A percentile compares a stretch with the other conserved stretches of the same genome.
phyloP scores from a whole-genome alignment of 2,113 vertebrate genomes.

The Carassius gibelio region DNA sequence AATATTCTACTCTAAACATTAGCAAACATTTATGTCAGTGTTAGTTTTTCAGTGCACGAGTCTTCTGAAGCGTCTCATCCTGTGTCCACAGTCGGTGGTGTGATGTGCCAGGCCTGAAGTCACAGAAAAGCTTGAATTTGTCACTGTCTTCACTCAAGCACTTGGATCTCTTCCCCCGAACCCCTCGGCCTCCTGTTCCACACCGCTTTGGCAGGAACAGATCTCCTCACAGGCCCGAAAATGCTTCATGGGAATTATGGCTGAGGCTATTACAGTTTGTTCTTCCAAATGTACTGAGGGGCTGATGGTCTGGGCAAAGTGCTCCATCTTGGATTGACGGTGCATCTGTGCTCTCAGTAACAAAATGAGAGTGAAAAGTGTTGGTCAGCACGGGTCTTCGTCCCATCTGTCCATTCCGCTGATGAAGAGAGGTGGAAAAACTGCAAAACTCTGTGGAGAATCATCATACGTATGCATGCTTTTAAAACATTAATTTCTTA shows the following conservation, averaged over 20 bases:
- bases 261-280: slow-evolving; percentile 53
- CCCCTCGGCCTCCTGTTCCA: slow-evolving; percentile 41
- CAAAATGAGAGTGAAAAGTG: slow-evolving; percentile 28
- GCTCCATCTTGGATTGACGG: slow-evolving; percentile 39
- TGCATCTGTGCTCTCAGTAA: slow-evolving; percentile 39
- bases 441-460: background rate
- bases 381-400: slow-evolving; percentile 39
- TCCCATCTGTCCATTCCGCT: slow-evolving; percentile 40
- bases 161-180: slow-evolving; percentile 32
- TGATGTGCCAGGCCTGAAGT: slow-evolving; percentile 6
- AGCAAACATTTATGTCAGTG: background rate
- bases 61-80: background rate
- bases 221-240: slow-evolving; percentile 40
- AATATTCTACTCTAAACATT: background rate
- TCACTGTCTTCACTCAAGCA: slow-evolving; percentile 41
- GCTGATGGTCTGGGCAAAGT: slow-evolving; percentile 45
- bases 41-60: background rate
- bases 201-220: slow-evolving; percentile 45
- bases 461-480: background rate
- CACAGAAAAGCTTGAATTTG: slow-evolving; percentile 35
- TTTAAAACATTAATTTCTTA: background rate
- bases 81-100: background rate
- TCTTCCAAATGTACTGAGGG: slow-evolving; percentile 52
- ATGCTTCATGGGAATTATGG: slow-evolving; percentile 53
- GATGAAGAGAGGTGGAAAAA: slow-evolving; percentile 17